Evolutionary conservation across 2,113 vertebrate species (phyloP), one percentile per base, ranked within the genome.

Genomic region (Neotragus moschatus): DNA sequence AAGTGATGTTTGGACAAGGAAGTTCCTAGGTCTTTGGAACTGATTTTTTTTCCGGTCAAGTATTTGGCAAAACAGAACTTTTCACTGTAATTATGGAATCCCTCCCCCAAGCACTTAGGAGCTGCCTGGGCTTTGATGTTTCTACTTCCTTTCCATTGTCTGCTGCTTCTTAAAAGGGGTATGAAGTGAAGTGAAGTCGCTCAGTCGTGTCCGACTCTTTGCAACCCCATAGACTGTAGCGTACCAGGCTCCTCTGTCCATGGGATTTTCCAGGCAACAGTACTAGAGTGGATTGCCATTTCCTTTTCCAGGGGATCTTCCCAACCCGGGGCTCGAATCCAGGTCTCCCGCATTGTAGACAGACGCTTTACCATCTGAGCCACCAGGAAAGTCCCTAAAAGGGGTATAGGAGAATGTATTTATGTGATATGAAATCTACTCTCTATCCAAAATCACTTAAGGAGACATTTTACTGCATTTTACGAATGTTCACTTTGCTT

Each of bases 1-100:
- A 97, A 96, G 66, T 39, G 70, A 36, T 96, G 82, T 92, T 96
- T 97, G 97, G 88, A 96, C 88, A 94, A 92, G 43, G 49, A 90
- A 97, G 96, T 95, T 95, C 77, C 61, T 63, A 51, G 28, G 90
- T 96, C 77, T 97, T 96, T 91, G 60, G 56, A 94, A 95, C 5
- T 91, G 66, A 92, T 88, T 88, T 91, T 86, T 94, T 94, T 97
- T 88, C 82, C 30, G 82, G 21, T 61, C n/a, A 63, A 95, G 30
- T 82, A 84, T 60, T 94, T 97, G 55, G 86, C 49, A 95, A 96
- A 94, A 89, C 30, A 63, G 51, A 96, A 88, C 60, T 85, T 88
- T 26, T 95, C 85, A 86, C 30, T 92, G 81, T 56, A 96, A 79
- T 95, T 94, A 88, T 43, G 6, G 14, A n/a, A 85, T n/a, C n/a